Evolutionary conservation across 2,888 invertebrate species (phyloP).

Genomic region (Pseudococcus longispinus): DNA sequence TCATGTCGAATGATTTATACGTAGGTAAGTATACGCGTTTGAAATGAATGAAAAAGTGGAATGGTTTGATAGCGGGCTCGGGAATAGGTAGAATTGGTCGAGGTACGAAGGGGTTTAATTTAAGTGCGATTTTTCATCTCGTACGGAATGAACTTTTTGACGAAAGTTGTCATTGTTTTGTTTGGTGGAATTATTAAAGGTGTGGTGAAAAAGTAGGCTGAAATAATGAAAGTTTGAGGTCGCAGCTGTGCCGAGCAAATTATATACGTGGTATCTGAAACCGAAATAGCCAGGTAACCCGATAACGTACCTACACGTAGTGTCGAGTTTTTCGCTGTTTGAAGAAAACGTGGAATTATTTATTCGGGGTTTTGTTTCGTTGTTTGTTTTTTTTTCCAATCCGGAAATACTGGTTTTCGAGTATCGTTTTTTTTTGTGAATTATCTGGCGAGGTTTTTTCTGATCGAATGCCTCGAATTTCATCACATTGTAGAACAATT

Average conservation of each 20-base stretch:
- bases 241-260: neutral
- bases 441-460: neutral
- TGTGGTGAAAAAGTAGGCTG: neutral
- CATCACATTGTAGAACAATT: no score
- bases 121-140: neutral
- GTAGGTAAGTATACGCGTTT: neutral
- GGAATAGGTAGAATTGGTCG: neutral
- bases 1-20: neutral
- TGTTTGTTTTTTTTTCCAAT: neutral
- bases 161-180: neutral
- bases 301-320: neutral
- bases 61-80: no score
- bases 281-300: neutral
- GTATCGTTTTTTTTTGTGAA: neutral
- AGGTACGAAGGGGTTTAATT: neutral
- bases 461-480: neutral
- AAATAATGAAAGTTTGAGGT: neutral
- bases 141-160: neutral
- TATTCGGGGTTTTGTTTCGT: neutral
- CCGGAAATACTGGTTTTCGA: neutral
- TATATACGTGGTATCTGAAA: neutral
- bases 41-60: neutral
- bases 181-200: neutral
- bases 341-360: neutral
- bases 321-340: neutral